phyloP scores from a whole-genome alignment of 92 coral and sea anemone species.

The Porites rus region DNA sequence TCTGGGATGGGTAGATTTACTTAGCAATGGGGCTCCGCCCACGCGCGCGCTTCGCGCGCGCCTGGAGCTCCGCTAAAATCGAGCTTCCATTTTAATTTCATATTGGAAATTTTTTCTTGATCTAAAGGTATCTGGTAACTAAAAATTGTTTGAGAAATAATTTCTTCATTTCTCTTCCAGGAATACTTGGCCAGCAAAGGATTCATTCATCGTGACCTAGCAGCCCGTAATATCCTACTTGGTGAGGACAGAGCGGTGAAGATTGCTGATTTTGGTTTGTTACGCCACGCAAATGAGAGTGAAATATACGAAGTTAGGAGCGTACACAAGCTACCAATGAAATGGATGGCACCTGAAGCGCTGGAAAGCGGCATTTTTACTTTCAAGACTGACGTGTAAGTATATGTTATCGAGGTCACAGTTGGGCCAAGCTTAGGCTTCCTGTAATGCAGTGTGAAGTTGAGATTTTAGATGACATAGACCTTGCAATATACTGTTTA shows the following conservation, averaged over 20 bases:
- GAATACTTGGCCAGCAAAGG: constrained; percentile 28
- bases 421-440: too few species aligned
- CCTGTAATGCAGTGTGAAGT: too few species aligned
- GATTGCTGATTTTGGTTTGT: constrained; percentile 42
- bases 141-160: too few species aligned
- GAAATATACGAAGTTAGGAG: not conserved
- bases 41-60: too few species aligned
- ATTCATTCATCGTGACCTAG: constrained; percentile 39
- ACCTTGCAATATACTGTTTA: too few species aligned
- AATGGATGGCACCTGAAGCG: not conserved
- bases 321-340: not conserved
- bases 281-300: not conserved
- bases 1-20: too few species aligned
- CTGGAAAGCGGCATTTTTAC: not conserved
- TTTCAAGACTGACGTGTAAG: not conserved
- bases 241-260: constrained; percentile 35
- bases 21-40: too few species aligned
- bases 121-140: not conserved
- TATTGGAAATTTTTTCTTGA: too few species aligned
- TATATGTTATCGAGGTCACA: too few species aligned
- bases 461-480: too few species aligned
- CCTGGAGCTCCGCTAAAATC: too few species aligned
- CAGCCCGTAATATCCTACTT: constrained; percentile 39
- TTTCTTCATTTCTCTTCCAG: not conserved
- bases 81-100: too few species aligned